Base-by-base conservation (phyloP, 2,888 invertebrate genomes). In the Hermaeophaga mercurialis region DNA sequence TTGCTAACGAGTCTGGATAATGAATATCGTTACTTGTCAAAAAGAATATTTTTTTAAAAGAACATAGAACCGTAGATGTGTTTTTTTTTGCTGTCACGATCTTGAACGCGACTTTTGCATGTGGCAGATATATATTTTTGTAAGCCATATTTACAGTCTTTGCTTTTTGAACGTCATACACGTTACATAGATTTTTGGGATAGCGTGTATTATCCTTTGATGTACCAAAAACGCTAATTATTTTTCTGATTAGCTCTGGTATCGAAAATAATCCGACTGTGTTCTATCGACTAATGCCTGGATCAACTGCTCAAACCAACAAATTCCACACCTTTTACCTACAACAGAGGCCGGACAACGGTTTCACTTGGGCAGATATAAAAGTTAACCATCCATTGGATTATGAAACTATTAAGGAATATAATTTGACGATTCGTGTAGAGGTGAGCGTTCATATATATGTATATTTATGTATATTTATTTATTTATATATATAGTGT, bases 181-280 rank as follows among this genome's bases (percentile, higher is more conserved):
- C 66, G 65, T 67, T 62, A 65, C 60, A 65, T 59, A 55, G 59
- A 63, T 56, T 61, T 66, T 65, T 63, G 60, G 43, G 47, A 48
- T 50, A 56, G 54, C 44, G 50, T 49, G 53, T 58, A 57, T 49
- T 28, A 36, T 12, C 4, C 1, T 11, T 31, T 2, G 1, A 15
- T 17, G 4, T 28, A 34, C 12, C 9, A 34, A 15, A 2, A 26
- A 11, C 46, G 46, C 17, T 36, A 18, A 11, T 38, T 19, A 14
- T 45, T 54, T 54, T 54, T 57, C 58, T 59, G 45, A 69, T 61
- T 86, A 94, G 95, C 83, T 95, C 95, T 77, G 95, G 95, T 67
- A 96, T 96, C 79, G 94, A 94, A 78, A 93, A 93, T 80, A 96
- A 94, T 80, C 95, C 95, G 56, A 94, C 94, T 69, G 95, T 96